phyloP scores from a whole-genome alignment of 1,140 invertebrate species.

The Drosophila lini region DNA sequence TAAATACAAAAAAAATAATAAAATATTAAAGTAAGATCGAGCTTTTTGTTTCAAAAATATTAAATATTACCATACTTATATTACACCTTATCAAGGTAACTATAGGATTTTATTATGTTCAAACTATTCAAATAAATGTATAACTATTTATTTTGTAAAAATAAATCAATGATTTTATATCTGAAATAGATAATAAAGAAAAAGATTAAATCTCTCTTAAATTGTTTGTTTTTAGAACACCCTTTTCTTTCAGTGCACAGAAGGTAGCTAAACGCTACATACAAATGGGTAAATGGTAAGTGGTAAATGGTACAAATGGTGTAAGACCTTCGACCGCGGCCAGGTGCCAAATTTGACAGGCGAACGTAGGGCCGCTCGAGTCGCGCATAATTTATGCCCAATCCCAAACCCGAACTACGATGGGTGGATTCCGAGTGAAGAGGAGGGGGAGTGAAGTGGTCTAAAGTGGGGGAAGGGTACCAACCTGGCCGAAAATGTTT shows the following conservation, averaged over 20 bases:
- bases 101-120: no score
- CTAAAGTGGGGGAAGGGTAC: constrained; percentile 3
- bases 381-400: constrained; percentile 68
- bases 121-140: no score
- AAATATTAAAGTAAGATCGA: no score
- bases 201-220: no score
- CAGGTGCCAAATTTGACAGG: constrained; percentile 69
- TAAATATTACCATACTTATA: no score
- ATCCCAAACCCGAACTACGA: constrained; percentile 18
- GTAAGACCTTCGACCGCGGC: constrained; percentile 55
- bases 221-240: no score
- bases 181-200: no score
- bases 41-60: no score
- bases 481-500: neutral
- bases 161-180: no score
- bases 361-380: constrained; percentile 14
- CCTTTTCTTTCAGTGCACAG: neutral
- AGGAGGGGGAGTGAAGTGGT: neutral
- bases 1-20: no score
- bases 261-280: neutral
- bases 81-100: no score
- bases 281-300: constrained; percentile 6
- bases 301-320: constrained; percentile 35
- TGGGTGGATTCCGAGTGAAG: constrained; percentile 11
- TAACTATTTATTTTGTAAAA: no score